A percentile compares a stretch with the other conserved stretches of the same genome.
Conservation (phyloP, 2,797 vertebrate genomes). For the Harpagifer antarcticus region DNA sequence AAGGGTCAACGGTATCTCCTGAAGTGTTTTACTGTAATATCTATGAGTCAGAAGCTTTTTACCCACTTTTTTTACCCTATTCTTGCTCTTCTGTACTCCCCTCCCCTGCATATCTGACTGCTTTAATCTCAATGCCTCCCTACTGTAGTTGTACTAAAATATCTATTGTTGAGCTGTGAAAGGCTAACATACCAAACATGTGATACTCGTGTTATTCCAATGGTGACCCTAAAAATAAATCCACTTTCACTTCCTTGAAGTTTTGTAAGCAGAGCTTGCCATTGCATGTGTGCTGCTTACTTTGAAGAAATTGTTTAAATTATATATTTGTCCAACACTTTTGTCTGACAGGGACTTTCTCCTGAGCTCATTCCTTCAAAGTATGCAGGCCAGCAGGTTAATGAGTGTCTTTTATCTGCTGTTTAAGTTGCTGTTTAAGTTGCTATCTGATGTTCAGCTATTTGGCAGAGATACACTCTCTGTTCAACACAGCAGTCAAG, state of each 20-base stretch:
- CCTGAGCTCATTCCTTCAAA: neutral
- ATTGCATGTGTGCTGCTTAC: too few relatives aligned
- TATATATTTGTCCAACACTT: neutral
- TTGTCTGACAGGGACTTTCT: too few relatives aligned
- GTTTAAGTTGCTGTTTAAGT: neutral
- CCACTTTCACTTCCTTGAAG: slow-evolving; percentile 1
- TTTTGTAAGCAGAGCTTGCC: neutral
- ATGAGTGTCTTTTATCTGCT: neutral
- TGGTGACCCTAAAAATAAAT: too few relatives aligned
- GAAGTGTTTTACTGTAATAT: slow-evolving; percentile 7
- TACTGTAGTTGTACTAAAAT: too few relatives aligned
- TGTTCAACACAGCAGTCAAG: slow-evolving; percentile 35
- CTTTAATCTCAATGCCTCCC: neutral
- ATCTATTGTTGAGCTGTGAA: neutral
- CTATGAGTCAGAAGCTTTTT: neutral
- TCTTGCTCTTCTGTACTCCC: neutral
- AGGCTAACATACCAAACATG: neutral
- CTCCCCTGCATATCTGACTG: neutral
- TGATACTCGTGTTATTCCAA: neutral
- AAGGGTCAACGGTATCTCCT: slow-evolving; percentile 16
- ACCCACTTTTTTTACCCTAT: neutral
- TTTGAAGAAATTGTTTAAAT: too few relatives aligned
- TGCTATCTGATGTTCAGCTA: slow-evolving; percentile 30
- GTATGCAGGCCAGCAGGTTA: neutral
- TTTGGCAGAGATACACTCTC: slow-evolving; percentile 11